Base-by-base conservation (phyloP, 64 coral and sea anemone species). In the Montipora cactus region DNA sequence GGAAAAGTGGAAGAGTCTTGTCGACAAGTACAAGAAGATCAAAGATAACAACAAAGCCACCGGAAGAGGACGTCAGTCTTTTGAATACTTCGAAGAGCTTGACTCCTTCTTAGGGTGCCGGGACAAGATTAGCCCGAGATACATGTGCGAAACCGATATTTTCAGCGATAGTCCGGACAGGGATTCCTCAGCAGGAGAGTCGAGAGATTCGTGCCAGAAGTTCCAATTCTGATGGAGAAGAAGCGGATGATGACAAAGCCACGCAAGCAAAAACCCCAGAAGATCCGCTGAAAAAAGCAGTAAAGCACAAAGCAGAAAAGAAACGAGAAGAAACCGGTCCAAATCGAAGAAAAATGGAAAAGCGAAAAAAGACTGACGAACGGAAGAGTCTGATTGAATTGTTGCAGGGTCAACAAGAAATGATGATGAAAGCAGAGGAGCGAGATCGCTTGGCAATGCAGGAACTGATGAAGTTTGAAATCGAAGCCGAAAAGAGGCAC, bases 351-450 rank as follows among this genome's bases (percentile, higher is more conserved):
- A 61, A 84, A 84, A 62, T 79, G 79, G 89, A 90, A 73, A 91
- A 73, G 89, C 77, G 79, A 80, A 76, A 47, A 46, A 76, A 76
- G 13, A 76, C 5, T 14, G 74, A 76, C 74, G 74, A 76, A 76
- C 74, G 44, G 8, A 11, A 76, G 28, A 76, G 74, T 47, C 74
- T 92, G 45, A 9, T 92, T 57, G 49, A 84, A 74, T 52, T 92
- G 70, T 46, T 92, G 73, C 53, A 86, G 50, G n/a, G 19, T 47
- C 81, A 92, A 61, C 80, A 92, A 84, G 70, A 81, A 67, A 81
- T 81, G 14, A 84, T 92, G 11, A 70, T 49, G 74, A 83, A 84
- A 66, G 90, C 90, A 75, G 80, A 84, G 48, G 70, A 92, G 10
- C 81, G 76, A 45, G 81, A 92, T 78, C 11, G 75, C 44, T 78